A percentile compares a stretch with the other conserved stretches of the same genome.
Evolutionary conservation across 1,140 invertebrate species (phyloP).

Genomic region (Sitobion miscanthi): DNA sequence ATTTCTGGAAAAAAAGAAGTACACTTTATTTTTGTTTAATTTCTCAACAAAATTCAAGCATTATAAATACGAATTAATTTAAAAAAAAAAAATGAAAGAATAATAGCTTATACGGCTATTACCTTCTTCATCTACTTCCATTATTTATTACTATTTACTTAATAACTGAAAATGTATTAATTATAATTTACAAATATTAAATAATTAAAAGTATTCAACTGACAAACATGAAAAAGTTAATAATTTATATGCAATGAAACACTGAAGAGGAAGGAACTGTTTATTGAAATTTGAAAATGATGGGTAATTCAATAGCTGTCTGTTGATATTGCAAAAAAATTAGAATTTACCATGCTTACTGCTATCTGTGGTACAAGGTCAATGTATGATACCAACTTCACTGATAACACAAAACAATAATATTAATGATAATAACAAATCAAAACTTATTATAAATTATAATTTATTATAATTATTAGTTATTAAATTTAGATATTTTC

Average conservation of each 20-base stretch:
- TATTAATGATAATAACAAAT: not conserved
- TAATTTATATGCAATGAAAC: not conserved
- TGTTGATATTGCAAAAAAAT: too few relatives aligned
- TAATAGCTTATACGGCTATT: not conserved
- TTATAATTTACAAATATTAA: not conserved
- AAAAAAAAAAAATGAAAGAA: not conserved
- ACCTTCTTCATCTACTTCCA: not conserved
- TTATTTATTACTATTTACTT: constrained; percentile 3
- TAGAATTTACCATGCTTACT: not conserved
- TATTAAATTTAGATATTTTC: not conserved
- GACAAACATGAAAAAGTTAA: not conserved
- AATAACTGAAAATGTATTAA: not conserved
- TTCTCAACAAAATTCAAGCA: not conserved
- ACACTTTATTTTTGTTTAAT: not conserved
- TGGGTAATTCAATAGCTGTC: too few relatives aligned
- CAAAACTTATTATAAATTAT: not conserved
- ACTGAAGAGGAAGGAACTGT: not conserved
- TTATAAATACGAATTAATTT: not conserved
- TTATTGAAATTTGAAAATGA: not conserved
- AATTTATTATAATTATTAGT: not conserved
- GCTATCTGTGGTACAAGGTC: too few relatives aligned
- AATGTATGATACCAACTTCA: not conserved
- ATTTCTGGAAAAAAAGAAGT: not conserved
- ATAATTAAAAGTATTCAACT: not conserved
- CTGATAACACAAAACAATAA: not conserved